Base-by-base conservation (phyloP, 2,113 vertebrate genomes). In the Heterotilapia buettikoferi region DNA sequence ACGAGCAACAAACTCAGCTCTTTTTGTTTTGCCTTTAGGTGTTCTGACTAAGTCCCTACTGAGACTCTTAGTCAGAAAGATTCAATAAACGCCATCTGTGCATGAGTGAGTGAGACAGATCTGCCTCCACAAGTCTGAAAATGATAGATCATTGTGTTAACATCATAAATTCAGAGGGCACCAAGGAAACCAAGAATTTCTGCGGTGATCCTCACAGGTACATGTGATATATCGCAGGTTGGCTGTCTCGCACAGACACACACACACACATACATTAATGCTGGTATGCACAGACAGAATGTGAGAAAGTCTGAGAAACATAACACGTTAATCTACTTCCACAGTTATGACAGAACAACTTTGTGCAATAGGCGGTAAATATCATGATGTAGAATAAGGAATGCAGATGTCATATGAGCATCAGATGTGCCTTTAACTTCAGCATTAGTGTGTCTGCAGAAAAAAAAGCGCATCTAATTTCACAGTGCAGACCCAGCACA, bases 151-250 rank as follows among this genome's bases (percentile, higher is more conserved):
- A 84, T 59, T 87, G 40, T 78, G 86, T 81, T 56, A 63, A 82
- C 24, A 57, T 56, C 21, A 63, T 38, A 73, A 43, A 50, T 83
- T 86, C 19, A 52, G 86, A 63, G 84, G 78, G 92, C 68, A 57
- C 90, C 89, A 84, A 47, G 90, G 88, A 88, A 93, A 92, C 86
- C 88, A 73, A 61, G 86, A 90, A 94, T 94, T 90, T 89, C 85
- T 88, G 90, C 18, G 84, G 79, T 45, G 80, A 47, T 66, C 45
- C 85, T 84, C 56, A 33, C 73, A 93, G 85, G 87, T 84, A 56
- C 26, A 91, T 94, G 95, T 79, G 88, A 95, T 89, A 94, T 92
- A 88, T 95, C 90, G 43, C 95, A 93, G 83, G 14, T 57, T 88
- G 73, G 66, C 78, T 52, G 81, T 40, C 71, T 73, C 59, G 6